Evolutionary conservation across 2,888 invertebrate genomes (phyloP), one percentile per base, ranked within the genome.

Genomic region (Volucella zonaria): DNA sequence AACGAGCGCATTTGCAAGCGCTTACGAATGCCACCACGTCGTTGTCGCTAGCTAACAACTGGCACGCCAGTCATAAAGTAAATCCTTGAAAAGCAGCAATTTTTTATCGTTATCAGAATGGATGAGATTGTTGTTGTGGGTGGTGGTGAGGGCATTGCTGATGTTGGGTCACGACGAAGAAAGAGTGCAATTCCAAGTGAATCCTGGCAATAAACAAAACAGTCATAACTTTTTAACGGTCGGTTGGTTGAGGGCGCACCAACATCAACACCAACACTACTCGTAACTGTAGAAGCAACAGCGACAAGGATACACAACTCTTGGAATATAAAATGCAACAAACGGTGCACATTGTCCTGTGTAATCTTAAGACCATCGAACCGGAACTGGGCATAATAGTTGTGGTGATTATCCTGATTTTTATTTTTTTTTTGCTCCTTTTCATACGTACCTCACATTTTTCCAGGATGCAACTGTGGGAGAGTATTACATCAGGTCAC

Each of bases 191-290:
- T 61, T 79, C 61, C 68, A 71, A 80, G 75, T 71, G 85, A 67
- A 76, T 85, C 81, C 81, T 80, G 73, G 78, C 74, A 70, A 81
- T 81, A 81, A 81, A 86, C 86, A 86, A 86, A 82, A 75, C 70
- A 78, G 77, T 86, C 81, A 86, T 86, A 78, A 86, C 82, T 82
- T 86, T 86, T 86, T 81, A 86, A 86, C 78, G 86, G 81, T 86
- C 78, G 74, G 82, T 74, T 75, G 73, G 58, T 31, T 31, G 31
- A 79, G 56, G 58, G 31, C 47, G 23, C 47, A 56, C 14, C 62
- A 58, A 31, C 62, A 75, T 10, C n/a, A 74, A 31, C 47, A 42
- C 42, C 80, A 43, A 38, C 61, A n/a, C n/a, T n/a, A 58, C 12
- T 2, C 8, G 58, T 18, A 49, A 45, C 11, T 9, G 12, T 14